Conservation (phyloP, 1,140 invertebrate species). For the Polypedilum vanderplanki region DNA sequence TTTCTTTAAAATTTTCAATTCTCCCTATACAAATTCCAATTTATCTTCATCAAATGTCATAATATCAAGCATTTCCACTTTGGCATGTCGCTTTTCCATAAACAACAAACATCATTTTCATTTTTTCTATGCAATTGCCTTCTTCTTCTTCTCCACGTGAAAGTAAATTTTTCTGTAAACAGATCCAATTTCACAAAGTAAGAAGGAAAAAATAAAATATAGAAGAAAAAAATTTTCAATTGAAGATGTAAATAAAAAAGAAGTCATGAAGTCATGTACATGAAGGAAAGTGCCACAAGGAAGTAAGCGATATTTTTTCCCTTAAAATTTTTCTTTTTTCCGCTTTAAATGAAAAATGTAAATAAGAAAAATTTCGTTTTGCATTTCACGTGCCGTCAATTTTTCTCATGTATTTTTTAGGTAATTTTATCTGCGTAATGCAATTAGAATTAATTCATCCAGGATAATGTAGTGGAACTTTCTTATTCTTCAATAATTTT, state of each 20-base stretch:
- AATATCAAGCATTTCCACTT: background rate
- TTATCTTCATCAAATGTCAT: too few relatives aligned
- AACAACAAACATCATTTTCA: background rate
- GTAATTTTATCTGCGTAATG: background rate
- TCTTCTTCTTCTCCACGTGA: background rate
- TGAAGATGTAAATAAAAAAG: slow-evolving; percentile 25
- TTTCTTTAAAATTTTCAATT: too few relatives aligned
- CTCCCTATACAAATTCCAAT: too few relatives aligned
- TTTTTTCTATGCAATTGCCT: background rate
- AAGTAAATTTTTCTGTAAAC: slow-evolving; percentile 14
- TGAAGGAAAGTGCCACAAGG: background rate
- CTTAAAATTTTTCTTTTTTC: background rate
- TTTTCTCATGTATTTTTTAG: background rate
- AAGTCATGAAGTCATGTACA: slow-evolving; percentile 11
- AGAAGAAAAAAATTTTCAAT: background rate
- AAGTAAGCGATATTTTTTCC: slow-evolving; percentile 11
- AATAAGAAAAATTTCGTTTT: slow-evolving; percentile 17
- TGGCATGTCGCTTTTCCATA: background rate
- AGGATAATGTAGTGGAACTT: background rate
- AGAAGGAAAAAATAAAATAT: slow-evolving; percentile 6
- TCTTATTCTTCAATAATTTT: too few relatives aligned
- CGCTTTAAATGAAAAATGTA: slow-evolving; percentile 21
- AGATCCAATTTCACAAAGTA: slow-evolving; percentile 9
- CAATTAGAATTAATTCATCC: slow-evolving; percentile 19
- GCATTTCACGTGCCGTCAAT: slow-evolving; percentile 26